Base-by-base conservation (phyloP, 2,113 vertebrate genomes). In the Pithys albifrons region DNA sequence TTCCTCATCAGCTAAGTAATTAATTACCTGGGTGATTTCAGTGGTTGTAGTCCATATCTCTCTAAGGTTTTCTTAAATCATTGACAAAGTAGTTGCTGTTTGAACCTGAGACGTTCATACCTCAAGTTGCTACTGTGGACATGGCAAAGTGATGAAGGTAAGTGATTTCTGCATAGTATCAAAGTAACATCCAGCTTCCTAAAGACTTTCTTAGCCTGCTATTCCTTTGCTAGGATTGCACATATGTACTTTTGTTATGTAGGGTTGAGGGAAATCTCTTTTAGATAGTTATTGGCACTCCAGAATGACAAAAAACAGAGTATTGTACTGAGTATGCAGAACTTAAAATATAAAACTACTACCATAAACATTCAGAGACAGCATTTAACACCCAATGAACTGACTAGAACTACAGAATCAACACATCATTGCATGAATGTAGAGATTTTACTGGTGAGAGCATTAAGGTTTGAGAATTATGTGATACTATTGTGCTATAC, bases 331-430 rank as follows among this genome's bases (percentile, higher is more conserved):
- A 66, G 39, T 10, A 72, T 24, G 14, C 78, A 8, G 86, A 86
- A 95, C 65, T 31, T 91, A 83, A 95, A 83, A 87, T 46, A 61
- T 13, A 89, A 55, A 94, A 93, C 57, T 46, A 78, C 19, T 24
- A 93, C 70, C 73, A 81, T 31, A 86, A 94, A 91, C 23, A 79
- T 59, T 43, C 76, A 46, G 22, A 49, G 76, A 58, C 59, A 96
- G 91, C 88, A 41, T 41, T 41, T 41, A 41, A 41, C 52, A 70
- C 65, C 71, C 70, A 95, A 91, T 91, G 76, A 76, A 43, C 39
- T 89, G 41, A 76, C 19, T 64, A 10, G 27, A 73, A 89, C 89
- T 88, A 96, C 12, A 83, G 33, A 72, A 85, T n/a, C 51, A 86
- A 78, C 17, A 28, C 39, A 39, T 54, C 35, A 24, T 43, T 78